Evolutionary conservation across 2,797 vertebrate genomes (phyloP).

Genomic region (Liparis tanakae): DNA sequence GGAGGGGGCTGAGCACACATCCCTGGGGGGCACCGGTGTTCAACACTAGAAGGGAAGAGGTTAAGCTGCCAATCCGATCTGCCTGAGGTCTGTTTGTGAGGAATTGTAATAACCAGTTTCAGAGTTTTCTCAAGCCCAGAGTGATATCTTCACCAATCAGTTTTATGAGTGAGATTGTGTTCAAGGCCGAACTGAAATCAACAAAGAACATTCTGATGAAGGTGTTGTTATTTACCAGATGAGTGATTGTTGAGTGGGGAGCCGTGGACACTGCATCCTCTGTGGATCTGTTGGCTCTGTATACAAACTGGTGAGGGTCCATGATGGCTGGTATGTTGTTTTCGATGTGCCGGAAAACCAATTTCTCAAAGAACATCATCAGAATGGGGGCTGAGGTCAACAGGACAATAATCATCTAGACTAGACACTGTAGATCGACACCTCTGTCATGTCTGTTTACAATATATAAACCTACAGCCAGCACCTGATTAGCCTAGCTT

Average conservation of each 20-base stretch:
- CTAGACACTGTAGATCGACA: not conserved
- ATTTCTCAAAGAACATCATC: not conserved
- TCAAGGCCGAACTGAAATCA: not conserved
- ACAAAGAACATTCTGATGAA: not conserved
- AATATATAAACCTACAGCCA: too few species aligned
- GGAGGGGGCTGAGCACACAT: too few species aligned
- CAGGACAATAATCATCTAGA: not conserved
- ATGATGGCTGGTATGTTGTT: not conserved
- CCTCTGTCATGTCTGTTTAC: too few species aligned
- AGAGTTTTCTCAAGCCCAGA: not conserved
- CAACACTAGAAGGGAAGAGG: too few species aligned
- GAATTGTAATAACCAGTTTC: too few species aligned
- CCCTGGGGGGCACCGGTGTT: too few species aligned
- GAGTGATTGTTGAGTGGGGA: not conserved
- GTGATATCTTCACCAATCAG: not conserved
- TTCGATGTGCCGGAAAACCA: not conserved
- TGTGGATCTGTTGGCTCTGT: not conserved
- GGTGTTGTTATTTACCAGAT: not conserved
- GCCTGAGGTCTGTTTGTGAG: too few species aligned
- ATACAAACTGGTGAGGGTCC: not conserved
- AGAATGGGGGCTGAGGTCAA: not conserved
- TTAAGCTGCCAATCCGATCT: too few species aligned
- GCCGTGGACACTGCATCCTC: not conserved
- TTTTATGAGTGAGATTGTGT: not conserved
- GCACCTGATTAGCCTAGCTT: too few species aligned